phyloP scores from a whole-genome alignment of 2,888 invertebrate genomes.

The Tiliacea citrago region DNA sequence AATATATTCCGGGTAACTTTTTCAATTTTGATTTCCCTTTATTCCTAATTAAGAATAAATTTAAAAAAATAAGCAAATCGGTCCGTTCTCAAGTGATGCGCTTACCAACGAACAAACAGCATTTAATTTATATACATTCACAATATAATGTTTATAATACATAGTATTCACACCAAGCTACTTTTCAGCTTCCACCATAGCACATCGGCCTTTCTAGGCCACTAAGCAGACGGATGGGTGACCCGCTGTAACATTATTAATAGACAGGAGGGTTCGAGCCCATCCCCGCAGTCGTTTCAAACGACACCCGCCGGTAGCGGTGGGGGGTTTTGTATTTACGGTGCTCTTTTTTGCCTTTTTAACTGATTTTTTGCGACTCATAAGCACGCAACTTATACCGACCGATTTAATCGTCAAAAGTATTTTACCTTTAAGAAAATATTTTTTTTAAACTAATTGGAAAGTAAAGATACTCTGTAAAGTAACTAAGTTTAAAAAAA shows the following conservation, averaged over 20 bases:
- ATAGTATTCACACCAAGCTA: neutral
- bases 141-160: neutral
- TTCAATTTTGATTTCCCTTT: neutral
- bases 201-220: slow-evolving; percentile 32
- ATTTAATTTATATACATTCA: neutral
- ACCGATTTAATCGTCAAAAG: neutral
- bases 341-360: slow-evolving; percentile 5
- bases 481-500: neutral
- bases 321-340: slow-evolving; percentile 28
- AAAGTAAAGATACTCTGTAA: neutral
- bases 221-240: slow-evolving; percentile 35
- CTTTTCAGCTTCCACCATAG: slow-evolving; percentile 2
- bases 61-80: neutral
- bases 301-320: slow-evolving; percentile 31
- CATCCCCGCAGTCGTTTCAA: slow-evolving; percentile 39
- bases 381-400: neutral
- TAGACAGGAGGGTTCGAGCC: slow-evolving; percentile 48
- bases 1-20: neutral
- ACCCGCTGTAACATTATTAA: slow-evolving; percentile 33
- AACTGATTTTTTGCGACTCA: neutral
- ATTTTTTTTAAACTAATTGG: neutral
- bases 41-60: neutral
- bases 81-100: neutral
- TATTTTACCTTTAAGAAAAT: rapidly evolving
- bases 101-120: neutral